Base-by-base conservation (phyloP, 2,113 vertebrate genomes). In the Parus major region DNA sequence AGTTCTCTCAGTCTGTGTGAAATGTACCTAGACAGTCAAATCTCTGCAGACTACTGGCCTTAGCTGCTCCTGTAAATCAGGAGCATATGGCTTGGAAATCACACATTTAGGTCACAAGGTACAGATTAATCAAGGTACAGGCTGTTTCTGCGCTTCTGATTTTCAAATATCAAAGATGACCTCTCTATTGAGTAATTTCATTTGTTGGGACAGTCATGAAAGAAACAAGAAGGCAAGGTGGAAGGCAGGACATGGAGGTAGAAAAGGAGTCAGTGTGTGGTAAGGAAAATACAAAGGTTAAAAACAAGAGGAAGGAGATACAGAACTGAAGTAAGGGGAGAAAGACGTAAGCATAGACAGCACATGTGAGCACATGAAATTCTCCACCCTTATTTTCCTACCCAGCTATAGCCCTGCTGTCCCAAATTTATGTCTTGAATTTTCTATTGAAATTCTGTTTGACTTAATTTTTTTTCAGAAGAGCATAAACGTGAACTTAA, bases 31-130 rank as follows among this genome's bases (percentile, higher is more conserved):
- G 92, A 88, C 6, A 82, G 42, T 60, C 47, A 86, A 53, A 88
- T 94, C 87, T 93, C 82, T 86, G 72, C 31, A 46, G 69, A 35
- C 44, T 49, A 42, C 1, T 94, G 5, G 64, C 85, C 64, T 92
- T 85, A 91, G 50, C 47, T 86, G 65, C 80, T 88, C 60, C 65
- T 83, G 56, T 81, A 96, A 95, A 93, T 94, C 82, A 90, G 88
- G 60, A 95, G 70, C 76, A 73, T 92, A 93, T 71, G 92, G 95
- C 90, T 90, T 93, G 72, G 72, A 95, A 94, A 81, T 59, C 2
- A 2, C 69, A 81, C 44, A 25, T 86, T 82, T 90, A 68, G 39
- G 56, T 90, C 94, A 92, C 82, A 66, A 90, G 64, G 75, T 96
- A 46, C 79, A 57, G 82, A 63, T 94, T 93, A 94, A 61, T 66